Percentiles rank a stretch among this genome's conserved stretches.
phyloP scores from a whole-genome alignment of 2,113 vertebrate species.

The Loxodonta africana region DNA sequence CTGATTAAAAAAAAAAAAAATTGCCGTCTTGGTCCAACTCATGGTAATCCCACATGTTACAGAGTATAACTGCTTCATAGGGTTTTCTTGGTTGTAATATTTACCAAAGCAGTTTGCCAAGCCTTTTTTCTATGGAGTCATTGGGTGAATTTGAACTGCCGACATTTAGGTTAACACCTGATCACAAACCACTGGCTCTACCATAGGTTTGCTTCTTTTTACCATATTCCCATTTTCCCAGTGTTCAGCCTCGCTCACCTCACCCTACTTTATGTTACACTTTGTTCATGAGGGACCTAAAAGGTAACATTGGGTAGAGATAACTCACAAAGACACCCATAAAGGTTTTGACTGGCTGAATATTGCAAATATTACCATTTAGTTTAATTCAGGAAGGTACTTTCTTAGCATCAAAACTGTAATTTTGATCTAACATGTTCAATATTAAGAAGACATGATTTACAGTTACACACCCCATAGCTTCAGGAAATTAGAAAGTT shows the following conservation, averaged over 20 bases:
- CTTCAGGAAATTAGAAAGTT: background rate
- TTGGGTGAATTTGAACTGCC: no score
- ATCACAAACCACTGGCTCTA: no score
- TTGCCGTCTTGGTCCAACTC: no score
- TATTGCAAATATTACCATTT: conserved; percentile 61
- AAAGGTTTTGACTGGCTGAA: conserved; percentile 45
- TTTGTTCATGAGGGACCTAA: background rate
- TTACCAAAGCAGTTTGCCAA: no score
- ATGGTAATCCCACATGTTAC: no score
- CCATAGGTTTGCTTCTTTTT: conserved; percentile 81
- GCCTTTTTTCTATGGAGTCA: no score
- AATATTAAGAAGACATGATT: background rate
- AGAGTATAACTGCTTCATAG: no score
- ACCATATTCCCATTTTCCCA: conserved; percentile 66
- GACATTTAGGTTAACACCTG: no score
- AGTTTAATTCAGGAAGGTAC: background rate
- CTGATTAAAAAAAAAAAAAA: background rate
- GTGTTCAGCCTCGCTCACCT: conserved; percentile 65
- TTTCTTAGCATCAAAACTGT: conserved; percentile 51
- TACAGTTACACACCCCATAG: background rate
- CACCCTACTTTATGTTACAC: conserved; percentile 48
- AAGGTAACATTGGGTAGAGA: background rate
- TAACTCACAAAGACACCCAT: conserved; percentile 45
- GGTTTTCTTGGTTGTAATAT: no score
- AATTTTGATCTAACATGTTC: conserved; percentile 1